phyloP scores from a whole-genome alignment of 2,113 vertebrate genomes.

The Neotoma lepida region DNA sequence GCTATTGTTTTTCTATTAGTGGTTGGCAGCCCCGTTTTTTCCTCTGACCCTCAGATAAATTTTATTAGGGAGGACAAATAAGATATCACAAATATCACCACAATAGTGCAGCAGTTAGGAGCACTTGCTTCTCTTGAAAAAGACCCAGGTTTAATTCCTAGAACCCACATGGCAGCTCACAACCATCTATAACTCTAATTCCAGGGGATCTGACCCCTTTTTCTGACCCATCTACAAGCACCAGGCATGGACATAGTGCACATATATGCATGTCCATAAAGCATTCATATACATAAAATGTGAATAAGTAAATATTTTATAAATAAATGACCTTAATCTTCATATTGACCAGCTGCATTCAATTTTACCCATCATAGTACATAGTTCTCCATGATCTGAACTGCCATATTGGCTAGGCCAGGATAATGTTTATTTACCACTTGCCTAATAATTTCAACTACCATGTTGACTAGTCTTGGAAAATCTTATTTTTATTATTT shows the following conservation, averaged over 20 bases:
- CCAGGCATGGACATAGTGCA: not conserved
- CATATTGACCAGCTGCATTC: not conserved
- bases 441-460: slow-evolving; percentile 36
- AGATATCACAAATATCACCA: no score
- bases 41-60: no score
- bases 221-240: not conserved
- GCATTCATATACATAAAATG: not conserved
- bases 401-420: not conserved
- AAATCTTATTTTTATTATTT: not conserved
- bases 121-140: not conserved
- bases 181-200: no score
- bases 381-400: not conserved
- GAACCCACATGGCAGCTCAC: not conserved
- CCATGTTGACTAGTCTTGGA: not conserved
- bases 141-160: not conserved
- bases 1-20: no score
- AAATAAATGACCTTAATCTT: slow-evolving; percentile 2
- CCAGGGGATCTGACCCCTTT: not conserved
- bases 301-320: not conserved
- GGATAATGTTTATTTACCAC: not conserved
- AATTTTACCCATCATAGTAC: not conserved
- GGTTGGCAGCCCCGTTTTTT: no score
- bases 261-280: not conserved
- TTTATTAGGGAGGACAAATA: no score
- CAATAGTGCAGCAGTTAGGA: not conserved